Conservation (phyloP, 2,888 invertebrate species). For the Junonia oenone region DNA sequence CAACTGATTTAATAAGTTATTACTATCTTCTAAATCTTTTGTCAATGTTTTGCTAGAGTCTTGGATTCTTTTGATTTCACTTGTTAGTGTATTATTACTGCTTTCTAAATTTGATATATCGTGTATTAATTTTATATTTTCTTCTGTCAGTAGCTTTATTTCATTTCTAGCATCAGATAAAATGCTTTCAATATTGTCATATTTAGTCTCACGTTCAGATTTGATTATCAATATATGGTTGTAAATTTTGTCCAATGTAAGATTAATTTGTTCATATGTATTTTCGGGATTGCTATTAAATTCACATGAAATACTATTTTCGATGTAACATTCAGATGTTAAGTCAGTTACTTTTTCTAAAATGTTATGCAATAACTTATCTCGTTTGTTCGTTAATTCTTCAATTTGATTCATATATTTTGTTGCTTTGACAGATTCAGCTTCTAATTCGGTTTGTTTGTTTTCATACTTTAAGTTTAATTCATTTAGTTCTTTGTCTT, state of each 20-base stretch:
- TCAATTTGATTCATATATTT: conserved; percentile 14
- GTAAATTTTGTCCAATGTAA: conserved; percentile 43
- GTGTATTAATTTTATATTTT: conserved; percentile 38
- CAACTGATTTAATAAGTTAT: conserved; percentile 41
- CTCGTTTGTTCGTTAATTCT: conserved; percentile 27
- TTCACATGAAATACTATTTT: conserved; percentile 30
- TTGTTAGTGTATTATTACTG: conserved; percentile 34
- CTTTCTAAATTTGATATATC: conserved; percentile 36
- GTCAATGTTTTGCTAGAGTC: conserved; percentile 37
- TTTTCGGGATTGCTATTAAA: conserved; percentile 26
- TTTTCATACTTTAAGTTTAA: conserved; percentile 15
- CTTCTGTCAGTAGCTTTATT: conserved; percentile 38
- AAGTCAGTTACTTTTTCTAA: conserved; percentile 36
- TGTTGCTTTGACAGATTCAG: conserved; percentile 7
- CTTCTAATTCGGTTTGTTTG: conserved; percentile 11
- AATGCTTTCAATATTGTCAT: conserved; percentile 30
- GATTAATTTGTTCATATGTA: conserved; percentile 38
- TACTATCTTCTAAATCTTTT: conserved; percentile 38
- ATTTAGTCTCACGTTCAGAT: conserved; percentile 31
- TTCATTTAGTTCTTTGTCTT: conserved; percentile 32
- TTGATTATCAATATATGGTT: conserved; percentile 35
- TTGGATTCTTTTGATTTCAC: conserved; percentile 37
- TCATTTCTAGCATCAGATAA: conserved; percentile 39
- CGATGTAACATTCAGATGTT: conserved; percentile 34
- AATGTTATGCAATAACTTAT: conserved; percentile 39